Percentiles rank a stretch among this genome's conserved stretches.
Evolutionary conservation across 1,140 invertebrate species (phyloP).

Genomic region (Drosophila kurseongensis): DNA sequence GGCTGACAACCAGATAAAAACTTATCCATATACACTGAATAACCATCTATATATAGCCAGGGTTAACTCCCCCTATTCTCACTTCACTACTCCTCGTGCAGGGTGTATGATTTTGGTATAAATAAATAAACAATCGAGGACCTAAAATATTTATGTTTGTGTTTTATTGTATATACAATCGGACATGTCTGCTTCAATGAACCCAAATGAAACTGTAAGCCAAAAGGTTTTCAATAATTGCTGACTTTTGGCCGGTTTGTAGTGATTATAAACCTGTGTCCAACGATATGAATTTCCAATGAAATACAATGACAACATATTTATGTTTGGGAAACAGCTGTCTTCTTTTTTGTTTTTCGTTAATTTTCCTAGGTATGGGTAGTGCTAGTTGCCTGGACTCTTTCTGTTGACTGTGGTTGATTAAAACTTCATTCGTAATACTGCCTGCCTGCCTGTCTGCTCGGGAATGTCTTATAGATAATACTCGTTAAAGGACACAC

Average conservation of each 20-base stretch:
- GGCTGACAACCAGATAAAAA: conserved; percentile 75
- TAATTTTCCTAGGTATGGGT: conserved; percentile 14
- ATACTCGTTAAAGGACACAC: conserved; percentile 76
- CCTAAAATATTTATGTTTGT: conserved; percentile 43
- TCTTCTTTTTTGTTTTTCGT: not conserved
- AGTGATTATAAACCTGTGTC: conserved; percentile 35
- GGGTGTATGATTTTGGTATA: conserved; percentile 32
- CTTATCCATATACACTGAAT: conserved; percentile 69
- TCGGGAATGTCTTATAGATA: conserved; percentile 64
- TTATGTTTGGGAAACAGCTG: conserved; percentile 18
- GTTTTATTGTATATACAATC: conserved; percentile 52
- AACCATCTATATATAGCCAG: conserved; percentile 50
- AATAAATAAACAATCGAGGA: conserved; percentile 48
- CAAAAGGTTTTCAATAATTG: conserved; percentile 57
- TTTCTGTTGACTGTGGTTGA: conserved; percentile 31
- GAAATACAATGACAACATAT: conserved; percentile 60
- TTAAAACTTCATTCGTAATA: conserved; percentile 70
- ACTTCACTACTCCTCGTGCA: conserved; percentile 4
- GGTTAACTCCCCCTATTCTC: not conserved
- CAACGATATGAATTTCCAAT: conserved; percentile 61
- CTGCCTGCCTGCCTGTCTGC: conserved; percentile 48
- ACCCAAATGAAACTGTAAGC: conserved; percentile 49
- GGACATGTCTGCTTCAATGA: conserved; percentile 57
- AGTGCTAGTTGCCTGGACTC: conserved; percentile 34
- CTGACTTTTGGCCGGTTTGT: conserved; percentile 54